Conservation (phyloP, 2,888 invertebrate species). For the Nemurella pictetii region DNA sequence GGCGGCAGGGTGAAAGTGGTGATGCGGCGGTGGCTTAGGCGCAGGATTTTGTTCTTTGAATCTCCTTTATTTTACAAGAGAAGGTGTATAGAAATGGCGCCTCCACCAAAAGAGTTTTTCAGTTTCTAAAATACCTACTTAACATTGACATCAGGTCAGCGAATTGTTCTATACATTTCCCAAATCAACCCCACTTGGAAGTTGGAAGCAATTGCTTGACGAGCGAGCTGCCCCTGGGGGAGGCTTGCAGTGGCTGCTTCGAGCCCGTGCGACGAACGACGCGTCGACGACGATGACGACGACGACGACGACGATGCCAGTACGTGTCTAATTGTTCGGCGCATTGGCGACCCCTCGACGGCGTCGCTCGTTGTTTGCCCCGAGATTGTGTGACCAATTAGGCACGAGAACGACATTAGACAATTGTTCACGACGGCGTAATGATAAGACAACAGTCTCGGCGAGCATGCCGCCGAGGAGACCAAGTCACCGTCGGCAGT, state of each 20-base stretch:
- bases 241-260: neutral
- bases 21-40: too few species aligned
- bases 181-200: neutral
- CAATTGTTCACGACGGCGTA: conserved; percentile 4
- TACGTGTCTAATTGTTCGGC: conserved; percentile 4
- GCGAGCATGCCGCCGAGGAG: neutral
- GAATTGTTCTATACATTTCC: neutral
- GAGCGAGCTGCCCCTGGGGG: neutral
- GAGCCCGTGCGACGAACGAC: too few species aligned
- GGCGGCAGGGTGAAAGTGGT: too few species aligned
- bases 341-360: neutral
- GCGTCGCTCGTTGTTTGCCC: conserved; percentile 9
- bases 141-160: neutral
- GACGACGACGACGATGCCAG: neutral
- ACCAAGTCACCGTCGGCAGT: neutral
- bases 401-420: conserved; percentile 27
- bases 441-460: conserved; percentile 22
- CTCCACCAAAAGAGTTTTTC: neutral
- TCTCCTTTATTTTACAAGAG: too few species aligned
- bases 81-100: neutral
- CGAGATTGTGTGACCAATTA: conserved; percentile 33
- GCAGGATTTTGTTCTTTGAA: too few species aligned
- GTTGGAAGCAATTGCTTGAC: neutral
- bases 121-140: neutral
- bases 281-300: neutral